Evolutionary conservation across 2,113 vertebrate species (phyloP).

Genomic region (Podiceps cristatus): DNA sequence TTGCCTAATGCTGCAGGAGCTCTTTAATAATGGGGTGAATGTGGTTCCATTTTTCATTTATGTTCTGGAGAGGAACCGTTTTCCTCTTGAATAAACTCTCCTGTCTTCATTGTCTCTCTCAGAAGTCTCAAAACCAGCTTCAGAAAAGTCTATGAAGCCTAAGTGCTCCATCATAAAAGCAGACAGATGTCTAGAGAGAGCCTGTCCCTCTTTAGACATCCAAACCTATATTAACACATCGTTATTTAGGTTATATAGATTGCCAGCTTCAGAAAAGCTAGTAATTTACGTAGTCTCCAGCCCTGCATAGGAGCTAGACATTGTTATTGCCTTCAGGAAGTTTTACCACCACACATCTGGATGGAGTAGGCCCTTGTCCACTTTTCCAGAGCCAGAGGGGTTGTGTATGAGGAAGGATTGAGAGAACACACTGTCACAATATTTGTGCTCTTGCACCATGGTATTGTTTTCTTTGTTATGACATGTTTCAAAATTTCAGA

Average conservation of each 20-base stretch:
- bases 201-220: not conserved
- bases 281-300: not conserved
- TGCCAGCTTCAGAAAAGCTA: not conserved
- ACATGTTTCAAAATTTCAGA: slow-evolving; percentile 10
- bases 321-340: not conserved
- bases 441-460: slow-evolving; percentile 38
- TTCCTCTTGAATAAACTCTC: not conserved
- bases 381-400: slow-evolving; percentile 4
- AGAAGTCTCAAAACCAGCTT: not conserved
- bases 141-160: not conserved
- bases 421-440: not conserved
- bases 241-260: not conserved
- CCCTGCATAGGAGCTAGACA: not conserved
- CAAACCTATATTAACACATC: not conserved
- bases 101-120: not conserved
- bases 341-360: not conserved
- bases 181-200: not conserved
- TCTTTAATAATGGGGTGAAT: not conserved
- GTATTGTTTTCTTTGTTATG: slow-evolving; percentile 20
- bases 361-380: not conserved
- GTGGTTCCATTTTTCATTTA: not conserved
- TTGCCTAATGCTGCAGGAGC: not conserved
- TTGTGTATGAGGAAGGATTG: not conserved
- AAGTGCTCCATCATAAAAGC: not conserved
- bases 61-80: not conserved